Evolutionary conservation across 2,888 invertebrate genomes (phyloP).

Genomic region (Sylvicola cinctus): DNA sequence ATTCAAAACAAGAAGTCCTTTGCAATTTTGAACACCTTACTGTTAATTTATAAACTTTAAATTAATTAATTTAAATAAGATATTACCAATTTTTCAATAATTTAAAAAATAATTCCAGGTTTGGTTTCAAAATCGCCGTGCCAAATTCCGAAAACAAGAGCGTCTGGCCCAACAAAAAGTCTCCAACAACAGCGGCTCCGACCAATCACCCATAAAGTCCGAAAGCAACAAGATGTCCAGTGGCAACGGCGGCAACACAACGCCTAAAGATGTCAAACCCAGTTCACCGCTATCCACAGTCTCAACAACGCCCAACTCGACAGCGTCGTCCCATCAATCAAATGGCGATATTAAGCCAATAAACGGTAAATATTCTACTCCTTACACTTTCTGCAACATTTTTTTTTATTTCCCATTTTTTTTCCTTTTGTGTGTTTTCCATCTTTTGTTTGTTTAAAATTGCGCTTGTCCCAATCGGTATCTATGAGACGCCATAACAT

Average conservation of each 20-base stretch:
- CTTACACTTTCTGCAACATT: too few species aligned
- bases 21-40: too few species aligned
- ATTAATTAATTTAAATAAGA: too few species aligned
- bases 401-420: too few species aligned
- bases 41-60: too few species aligned
- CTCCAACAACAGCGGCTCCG: constrained; percentile 8
- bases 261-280: constrained; percentile 10
- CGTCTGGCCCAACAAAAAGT: constrained; percentile 11
- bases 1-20: too few species aligned
- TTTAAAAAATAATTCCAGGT: constrained; percentile 16
- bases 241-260: constrained; percentile 7
- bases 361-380: constrained; percentile 9
- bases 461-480: too few species aligned
- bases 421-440: too few species aligned
- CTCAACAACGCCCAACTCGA: constrained; percentile 12
- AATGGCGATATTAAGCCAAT: constrained; percentile 11
- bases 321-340: constrained; percentile 12
- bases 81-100: too few species aligned
- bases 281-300: constrained; percentile 11
- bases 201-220: constrained; percentile 7
- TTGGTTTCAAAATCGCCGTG: constrained; percentile 20
- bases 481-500: too few species aligned
- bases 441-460: too few species aligned
- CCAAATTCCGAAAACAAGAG: constrained; percentile 15
- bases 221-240: constrained; percentile 5